A percentile compares a stretch with the other conserved stretches of the same genome.
phyloP scores from a whole-genome alignment of 2,888 invertebrate species.

The Phlogophora meticulosa region DNA sequence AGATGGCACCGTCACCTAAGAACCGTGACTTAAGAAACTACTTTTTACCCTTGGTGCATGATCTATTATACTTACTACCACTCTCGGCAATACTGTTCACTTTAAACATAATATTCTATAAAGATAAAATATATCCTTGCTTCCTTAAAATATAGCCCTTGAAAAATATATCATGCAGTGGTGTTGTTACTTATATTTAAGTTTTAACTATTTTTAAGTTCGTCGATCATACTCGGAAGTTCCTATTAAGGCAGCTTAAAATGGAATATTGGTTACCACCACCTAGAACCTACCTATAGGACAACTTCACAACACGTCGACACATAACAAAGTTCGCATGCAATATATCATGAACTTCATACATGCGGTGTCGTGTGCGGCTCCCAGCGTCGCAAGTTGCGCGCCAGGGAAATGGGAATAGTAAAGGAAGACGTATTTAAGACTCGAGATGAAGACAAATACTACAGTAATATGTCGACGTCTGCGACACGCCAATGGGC shows the following conservation, averaged over 20 bases:
- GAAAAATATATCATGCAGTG: too few species aligned
- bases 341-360: constrained; percentile 26
- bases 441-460: constrained; percentile 8
- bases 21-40: too few species aligned
- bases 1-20: too few species aligned
- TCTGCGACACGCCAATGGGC: not conserved
- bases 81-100: too few species aligned
- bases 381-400: constrained; percentile 2
- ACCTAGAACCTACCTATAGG: not conserved
- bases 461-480: not conserved
- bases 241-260: not conserved
- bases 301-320: constrained; percentile 11
- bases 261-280: constrained; percentile 7
- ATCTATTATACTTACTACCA: too few species aligned
- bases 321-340: constrained; percentile 16
- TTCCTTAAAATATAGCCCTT: too few species aligned
- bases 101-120: too few species aligned
- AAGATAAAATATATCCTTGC: too few species aligned
- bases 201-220: too few species aligned
- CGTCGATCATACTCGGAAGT: too few species aligned
- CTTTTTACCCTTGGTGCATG: too few species aligned
- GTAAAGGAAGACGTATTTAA: not conserved
- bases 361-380: constrained; percentile 9
- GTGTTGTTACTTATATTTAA: too few species aligned
- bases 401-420: not conserved